Conservation (phyloP, 2,113 vertebrate genomes). For the Burhinus oedicnemus region DNA sequence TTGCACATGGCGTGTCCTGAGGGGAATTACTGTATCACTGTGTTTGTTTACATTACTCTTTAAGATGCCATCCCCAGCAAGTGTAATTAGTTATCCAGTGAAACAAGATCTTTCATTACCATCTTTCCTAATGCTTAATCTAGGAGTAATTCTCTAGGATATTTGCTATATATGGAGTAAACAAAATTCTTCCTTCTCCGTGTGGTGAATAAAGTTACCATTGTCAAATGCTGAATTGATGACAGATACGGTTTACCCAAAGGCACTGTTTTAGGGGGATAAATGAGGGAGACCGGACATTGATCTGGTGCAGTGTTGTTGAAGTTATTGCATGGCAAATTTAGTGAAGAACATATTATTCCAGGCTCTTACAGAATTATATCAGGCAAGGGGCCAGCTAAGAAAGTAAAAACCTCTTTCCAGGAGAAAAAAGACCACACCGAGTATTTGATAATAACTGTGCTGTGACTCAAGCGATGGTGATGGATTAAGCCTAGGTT, state of each 20-base stretch:
- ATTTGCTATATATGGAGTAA: background rate
- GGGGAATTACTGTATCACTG: background rate
- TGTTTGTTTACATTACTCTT: conserved; percentile 37
- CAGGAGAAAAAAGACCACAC: background rate
- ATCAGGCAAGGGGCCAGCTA: background rate
- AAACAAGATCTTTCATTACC: background rate
- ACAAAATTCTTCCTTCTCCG: background rate
- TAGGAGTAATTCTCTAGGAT: conserved; percentile 11
- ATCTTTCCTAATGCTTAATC: background rate
- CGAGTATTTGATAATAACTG: background rate
- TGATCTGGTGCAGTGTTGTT: background rate
- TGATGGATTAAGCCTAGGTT: background rate
- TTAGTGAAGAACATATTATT: background rate
- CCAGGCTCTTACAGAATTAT: background rate
- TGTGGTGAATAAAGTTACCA: background rate
- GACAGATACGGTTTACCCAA: background rate
- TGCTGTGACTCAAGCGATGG: background rate
- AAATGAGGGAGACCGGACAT: background rate
- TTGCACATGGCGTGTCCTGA: background rate
- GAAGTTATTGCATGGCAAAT: background rate
- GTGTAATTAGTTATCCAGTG: background rate
- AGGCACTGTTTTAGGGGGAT: background rate
- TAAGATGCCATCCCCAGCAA: background rate
- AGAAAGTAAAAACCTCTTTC: background rate
- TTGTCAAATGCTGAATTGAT: background rate